Evolutionary conservation across 2,113 vertebrate species (phyloP), one percentile per base, ranked within the genome.

Genomic region (Sander vitreus): DNA sequence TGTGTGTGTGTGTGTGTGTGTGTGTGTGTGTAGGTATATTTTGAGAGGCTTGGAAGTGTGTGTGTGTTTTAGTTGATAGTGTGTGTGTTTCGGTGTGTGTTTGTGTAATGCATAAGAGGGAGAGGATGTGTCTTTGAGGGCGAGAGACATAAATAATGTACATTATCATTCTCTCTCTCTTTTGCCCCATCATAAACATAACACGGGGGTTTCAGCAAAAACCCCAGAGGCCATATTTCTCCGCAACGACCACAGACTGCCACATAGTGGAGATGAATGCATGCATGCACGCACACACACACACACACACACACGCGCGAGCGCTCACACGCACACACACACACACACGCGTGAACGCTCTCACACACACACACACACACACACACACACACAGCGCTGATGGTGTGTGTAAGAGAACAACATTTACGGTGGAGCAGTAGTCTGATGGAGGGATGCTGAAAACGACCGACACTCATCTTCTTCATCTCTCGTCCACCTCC

Each of bases 401-500:
- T 68, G 70, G 66, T 64, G 82, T 86, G 84, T 83, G 73, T 74
- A 71, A 77, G 70, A 84, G 71, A 81, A 82, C 77, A 87, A 88
- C 84, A 85, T 85, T 81, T 82, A 86, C 15, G 15, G 75, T 15
- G 53, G 62, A 86, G 72, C 85, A 81, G 83, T 81, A 67, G 74
- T 45, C 48, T 51, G 84, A 91, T 88, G 80, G 84, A 90, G 48
- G 85, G 85, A 86, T 86, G 80, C 36, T 9, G 69, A 66, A 83
- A 86, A 89, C 62, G 23, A 84, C 57, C 66, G 39, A 58, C 73
- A 43, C 73, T 85, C 65, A 21, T 65, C 55, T 25, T 58, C 64
- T 43, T 47, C 60, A 3, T 21, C 33, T 19, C 67, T 73, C 53
- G 47, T 75, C 55, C 65, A 66, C 51, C 39, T 75, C 15, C 51